Percentiles rank a stretch among this genome's conserved stretches.
Evolutionary conservation across 1,140 invertebrate species (phyloP).

Genomic region (Papilio aristodemus): DNA sequence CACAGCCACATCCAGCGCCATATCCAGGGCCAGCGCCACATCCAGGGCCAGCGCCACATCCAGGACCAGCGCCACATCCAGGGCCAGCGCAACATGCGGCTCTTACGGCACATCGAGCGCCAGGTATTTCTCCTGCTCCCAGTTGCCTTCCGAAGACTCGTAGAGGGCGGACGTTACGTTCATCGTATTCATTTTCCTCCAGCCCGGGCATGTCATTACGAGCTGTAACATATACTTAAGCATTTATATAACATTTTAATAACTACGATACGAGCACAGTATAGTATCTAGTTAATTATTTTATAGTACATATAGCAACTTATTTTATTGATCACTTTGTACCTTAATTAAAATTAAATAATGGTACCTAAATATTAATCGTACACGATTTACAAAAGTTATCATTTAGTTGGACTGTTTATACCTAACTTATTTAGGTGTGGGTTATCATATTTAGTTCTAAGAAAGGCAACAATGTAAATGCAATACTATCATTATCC

Average conservation of each 20-base stretch:
- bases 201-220: constrained; percentile 1
- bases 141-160: neutral
- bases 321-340: neutral
- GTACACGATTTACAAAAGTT: no score
- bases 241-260: no score
- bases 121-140: neutral
- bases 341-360: neutral
- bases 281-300: no score
- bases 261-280: no score
- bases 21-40: neutral
- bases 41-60: neutral
- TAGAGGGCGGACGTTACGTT: neutral
- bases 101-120: neutral
- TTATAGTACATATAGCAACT: neutral
- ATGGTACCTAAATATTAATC: no score
- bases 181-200: neutral
- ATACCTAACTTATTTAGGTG: no score
- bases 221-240: neutral
- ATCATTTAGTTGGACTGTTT: no score
- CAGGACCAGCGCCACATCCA: no score
- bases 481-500: neutral
- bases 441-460: neutral
- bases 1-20: neutral
- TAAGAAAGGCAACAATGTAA: neutral
- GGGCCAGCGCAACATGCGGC: neutral